Conservation (phyloP, 2,113 vertebrate genomes). For the Trichechus manatus region DNA sequence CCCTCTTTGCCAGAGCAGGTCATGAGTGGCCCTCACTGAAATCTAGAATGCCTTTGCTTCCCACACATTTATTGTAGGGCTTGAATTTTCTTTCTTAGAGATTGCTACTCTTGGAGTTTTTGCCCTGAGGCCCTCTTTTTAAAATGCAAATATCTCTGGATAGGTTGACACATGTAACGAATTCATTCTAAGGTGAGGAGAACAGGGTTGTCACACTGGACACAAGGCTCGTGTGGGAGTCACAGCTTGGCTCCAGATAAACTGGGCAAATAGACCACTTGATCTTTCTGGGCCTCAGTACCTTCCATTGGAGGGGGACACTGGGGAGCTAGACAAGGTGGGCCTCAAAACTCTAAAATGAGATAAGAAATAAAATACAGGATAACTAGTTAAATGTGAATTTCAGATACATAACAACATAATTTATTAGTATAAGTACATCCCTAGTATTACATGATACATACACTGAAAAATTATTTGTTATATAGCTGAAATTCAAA, state of each 20-base stretch:
- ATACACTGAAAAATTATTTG: not conserved
- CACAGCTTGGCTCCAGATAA: not conserved
- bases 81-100: slow-evolving; percentile 18
- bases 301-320: not conserved
- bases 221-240: not conserved
- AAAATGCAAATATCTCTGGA: slow-evolving; percentile 51
- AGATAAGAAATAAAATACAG: slow-evolving; percentile 3
- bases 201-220: not conserved
- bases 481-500: not conserved
- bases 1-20: not conserved
- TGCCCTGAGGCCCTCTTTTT: slow-evolving; percentile 37
- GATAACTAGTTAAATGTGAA: not conserved
- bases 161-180: not conserved
- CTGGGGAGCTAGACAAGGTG: not conserved
- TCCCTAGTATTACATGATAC: not conserved
- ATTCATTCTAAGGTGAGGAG: not conserved
- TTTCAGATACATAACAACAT: not conserved
- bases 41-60: slow-evolving; percentile 3
- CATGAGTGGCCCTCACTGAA: not conserved
- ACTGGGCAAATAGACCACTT: slow-evolving; percentile 21
- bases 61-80: not conserved
- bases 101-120: not conserved
- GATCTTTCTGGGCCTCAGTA: not conserved
- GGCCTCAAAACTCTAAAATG: not conserved
- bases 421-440: not conserved